phyloP scores from a whole-genome alignment of 2,113 vertebrate genomes.

The Orientallactaga bullata region DNA sequence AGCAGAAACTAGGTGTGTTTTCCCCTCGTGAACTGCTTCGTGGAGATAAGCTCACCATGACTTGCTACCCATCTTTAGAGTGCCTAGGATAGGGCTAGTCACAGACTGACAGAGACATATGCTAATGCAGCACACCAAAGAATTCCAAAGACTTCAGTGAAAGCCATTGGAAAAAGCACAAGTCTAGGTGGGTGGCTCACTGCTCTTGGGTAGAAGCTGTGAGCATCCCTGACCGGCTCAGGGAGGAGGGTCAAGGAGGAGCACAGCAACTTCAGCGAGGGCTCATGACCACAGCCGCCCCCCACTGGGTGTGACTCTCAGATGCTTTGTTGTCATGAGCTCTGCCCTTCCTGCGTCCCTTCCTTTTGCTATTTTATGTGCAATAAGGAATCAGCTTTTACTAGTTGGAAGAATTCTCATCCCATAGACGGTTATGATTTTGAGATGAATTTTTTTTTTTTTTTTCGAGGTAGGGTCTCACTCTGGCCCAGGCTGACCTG shows the following conservation, averaged over 20 bases:
- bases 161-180: neutral
- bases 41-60: neutral
- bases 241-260: no score
- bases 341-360: slow-evolving; percentile 27
- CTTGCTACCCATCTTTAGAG: neutral
- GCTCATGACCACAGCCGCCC: no score
- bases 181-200: neutral
- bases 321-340: neutral
- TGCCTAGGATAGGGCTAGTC: neutral
- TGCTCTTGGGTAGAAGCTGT: slow-evolving; percentile 2
- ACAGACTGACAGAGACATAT: neutral
- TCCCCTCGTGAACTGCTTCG: neutral
- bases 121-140: neutral
- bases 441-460: neutral
- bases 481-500: no score
- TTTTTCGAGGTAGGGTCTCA: no score
- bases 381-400: neutral
- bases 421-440: neutral
- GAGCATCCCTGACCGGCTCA: no score
- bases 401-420: neutral
- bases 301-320: slow-evolving; percentile 31
- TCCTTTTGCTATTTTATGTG: slow-evolving; percentile 22
- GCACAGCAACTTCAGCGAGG: no score
- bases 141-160: neutral
- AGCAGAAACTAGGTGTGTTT: neutral